phyloP scores from a whole-genome alignment of 2,113 vertebrate genomes.

The Seriola quinqueradiata region DNA sequence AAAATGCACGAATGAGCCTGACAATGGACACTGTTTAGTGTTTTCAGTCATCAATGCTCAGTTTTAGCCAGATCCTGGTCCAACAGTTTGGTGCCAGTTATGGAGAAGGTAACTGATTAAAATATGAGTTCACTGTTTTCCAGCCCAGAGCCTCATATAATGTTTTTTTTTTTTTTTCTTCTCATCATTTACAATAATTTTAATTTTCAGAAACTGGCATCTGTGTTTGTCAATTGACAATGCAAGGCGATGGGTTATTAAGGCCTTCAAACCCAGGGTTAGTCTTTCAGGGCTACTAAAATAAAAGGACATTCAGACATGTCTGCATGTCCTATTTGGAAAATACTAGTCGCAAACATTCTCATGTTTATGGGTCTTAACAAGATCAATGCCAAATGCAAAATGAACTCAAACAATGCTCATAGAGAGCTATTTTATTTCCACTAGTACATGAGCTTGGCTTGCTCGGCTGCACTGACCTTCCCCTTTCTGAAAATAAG shows the following conservation, averaged over 20 bases:
- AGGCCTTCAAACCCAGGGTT: neutral
- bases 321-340: neutral
- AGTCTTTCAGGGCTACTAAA: neutral
- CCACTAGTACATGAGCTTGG: neutral
- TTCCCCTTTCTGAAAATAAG: too few relatives aligned
- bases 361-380: neutral
- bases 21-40: constrained; percentile 21
- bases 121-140: neutral
- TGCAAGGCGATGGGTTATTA: neutral
- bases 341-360: neutral
- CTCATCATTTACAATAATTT: neutral
- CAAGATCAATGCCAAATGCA: neutral
- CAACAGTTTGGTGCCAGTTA: constrained; percentile 17
- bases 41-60: constrained; percentile 21
- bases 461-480: too few relatives aligned
- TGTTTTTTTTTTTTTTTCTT: neutral
- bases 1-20: constrained; percentile 34
- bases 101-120: constrained; percentile 4
- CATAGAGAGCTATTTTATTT: neutral
- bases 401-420: neutral
- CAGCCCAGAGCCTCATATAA: neutral
- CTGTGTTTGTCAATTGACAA: neutral
- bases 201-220: neutral
- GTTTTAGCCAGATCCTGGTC: neutral
- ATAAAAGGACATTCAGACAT: neutral